Conservation (phyloP, 92 coral and sea anemone species). For the Palythoa caribaeorum region DNA sequence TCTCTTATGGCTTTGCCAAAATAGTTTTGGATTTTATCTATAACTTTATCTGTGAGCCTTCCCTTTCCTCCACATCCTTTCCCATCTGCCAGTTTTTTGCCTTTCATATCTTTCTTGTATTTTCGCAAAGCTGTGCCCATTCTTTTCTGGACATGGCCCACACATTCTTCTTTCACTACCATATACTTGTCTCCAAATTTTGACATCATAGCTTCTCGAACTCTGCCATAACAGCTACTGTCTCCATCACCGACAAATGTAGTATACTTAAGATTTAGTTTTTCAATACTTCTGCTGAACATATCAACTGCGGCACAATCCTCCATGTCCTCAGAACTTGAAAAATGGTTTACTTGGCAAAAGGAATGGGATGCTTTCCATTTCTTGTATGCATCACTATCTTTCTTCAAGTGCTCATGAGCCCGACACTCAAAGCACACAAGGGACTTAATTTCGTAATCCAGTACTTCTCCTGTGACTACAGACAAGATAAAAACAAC, state of each 20-base stretch:
- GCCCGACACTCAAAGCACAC: constrained; percentile 56
- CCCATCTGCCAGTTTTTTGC: constrained; percentile 61
- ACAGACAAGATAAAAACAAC: background rate
- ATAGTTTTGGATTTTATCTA: constrained; percentile 62
- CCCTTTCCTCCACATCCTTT: constrained; percentile 55
- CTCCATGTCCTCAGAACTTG: constrained; percentile 59
- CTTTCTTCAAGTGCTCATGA: constrained; percentile 36
- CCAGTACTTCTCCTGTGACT: constrained; percentile 59
- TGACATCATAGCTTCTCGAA: constrained; percentile 47
- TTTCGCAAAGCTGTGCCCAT: constrained; percentile 55
- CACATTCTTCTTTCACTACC: constrained; percentile 60
- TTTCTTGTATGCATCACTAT: constrained; percentile 35
- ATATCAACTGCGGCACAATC: constrained; percentile 54
- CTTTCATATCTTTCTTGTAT: constrained; percentile 40
- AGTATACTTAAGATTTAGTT: constrained; percentile 36
- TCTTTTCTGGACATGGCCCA: constrained; percentile 62
- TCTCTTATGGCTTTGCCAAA: constrained; percentile 56
- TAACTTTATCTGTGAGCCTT: constrained; percentile 57
- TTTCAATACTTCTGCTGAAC: constrained; percentile 40
- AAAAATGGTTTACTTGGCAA: constrained; percentile 53
- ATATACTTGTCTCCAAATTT: constrained; percentile 34
- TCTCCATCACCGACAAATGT: constrained; percentile 23
- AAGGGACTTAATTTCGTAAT: constrained; percentile 34
- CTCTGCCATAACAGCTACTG: constrained; percentile 59
- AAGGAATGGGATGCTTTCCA: constrained; percentile 30